Evolutionary conservation across 2,113 vertebrate species (phyloP).

Genomic region (Zosterops japonicus): DNA sequence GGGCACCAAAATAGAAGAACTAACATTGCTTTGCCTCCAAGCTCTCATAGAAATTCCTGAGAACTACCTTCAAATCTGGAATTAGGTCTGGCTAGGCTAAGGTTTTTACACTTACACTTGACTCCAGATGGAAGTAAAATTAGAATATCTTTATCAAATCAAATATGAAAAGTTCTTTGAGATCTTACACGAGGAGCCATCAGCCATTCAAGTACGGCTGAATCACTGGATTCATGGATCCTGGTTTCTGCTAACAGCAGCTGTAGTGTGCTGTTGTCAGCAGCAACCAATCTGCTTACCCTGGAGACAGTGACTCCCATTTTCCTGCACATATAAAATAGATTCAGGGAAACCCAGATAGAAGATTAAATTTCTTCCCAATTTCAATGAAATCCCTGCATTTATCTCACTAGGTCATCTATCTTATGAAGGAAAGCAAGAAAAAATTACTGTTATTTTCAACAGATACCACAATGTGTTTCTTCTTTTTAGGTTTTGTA

Average conservation of each 20-base stretch:
- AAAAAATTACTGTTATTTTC: not conserved
- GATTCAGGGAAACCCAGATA: not conserved
- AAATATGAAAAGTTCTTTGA: not conserved
- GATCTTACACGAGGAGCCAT: not conserved
- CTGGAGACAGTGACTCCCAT: constrained; percentile 8
- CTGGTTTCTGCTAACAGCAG: constrained; percentile 20
- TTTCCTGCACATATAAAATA: not conserved
- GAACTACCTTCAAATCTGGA: not conserved
- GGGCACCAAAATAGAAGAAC: not conserved
- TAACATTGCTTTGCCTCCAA: not conserved
- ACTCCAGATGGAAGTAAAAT: not conserved
- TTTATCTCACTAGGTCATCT: not conserved
- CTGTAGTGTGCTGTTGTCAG: constrained; percentile 46
- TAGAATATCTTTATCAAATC: not conserved
- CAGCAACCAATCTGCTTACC: constrained; percentile 41
- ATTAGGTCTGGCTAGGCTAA: not conserved
- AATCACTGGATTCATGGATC: not conserved
- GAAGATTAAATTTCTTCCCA: not conserved
- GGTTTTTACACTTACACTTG: not conserved
- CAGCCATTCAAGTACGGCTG: not conserved
- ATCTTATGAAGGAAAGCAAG: not conserved
- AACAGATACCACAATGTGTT: not conserved
- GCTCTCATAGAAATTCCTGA: not conserved
- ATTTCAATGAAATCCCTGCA: not conserved
- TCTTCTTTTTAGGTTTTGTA: not conserved